A percentile compares a stretch with the other conserved stretches of the same genome.
Conservation (phyloP, 2,888 invertebrate genomes). For the Scaptomyza cyrtandrae region DNA sequence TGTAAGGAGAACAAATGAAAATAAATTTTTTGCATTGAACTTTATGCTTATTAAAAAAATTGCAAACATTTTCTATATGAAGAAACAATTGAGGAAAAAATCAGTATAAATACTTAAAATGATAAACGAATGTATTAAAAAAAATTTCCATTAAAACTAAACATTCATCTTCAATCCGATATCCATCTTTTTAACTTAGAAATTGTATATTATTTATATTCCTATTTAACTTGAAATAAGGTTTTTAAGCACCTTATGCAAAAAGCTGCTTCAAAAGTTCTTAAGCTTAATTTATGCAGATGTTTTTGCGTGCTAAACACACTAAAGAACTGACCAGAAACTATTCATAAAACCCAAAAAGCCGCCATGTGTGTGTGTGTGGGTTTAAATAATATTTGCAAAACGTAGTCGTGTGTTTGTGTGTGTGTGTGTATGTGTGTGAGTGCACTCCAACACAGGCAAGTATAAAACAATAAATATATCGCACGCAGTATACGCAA, state of each 20-base stretch:
- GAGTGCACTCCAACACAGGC: slow-evolving; percentile 14
- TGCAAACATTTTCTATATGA: not conserved
- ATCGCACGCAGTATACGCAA: not conserved
- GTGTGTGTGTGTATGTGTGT: slow-evolving; percentile 16
- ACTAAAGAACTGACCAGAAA: slow-evolving; percentile 1
- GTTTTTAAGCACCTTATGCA: slow-evolving; percentile 4
- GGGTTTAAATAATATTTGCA: slow-evolving; percentile 40
- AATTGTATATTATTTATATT: not conserved
- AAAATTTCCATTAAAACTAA: not conserved
- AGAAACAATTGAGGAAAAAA: not conserved
- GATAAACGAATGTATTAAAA: no score
- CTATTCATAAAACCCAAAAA: not conserved
- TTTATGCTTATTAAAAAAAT: not conserved
- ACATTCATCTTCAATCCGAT: not conserved
- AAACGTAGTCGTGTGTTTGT: slow-evolving; percentile 20
- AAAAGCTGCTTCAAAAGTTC: not conserved
- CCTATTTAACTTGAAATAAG: not conserved
- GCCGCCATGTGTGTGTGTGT: not conserved
- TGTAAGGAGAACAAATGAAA: slow-evolving; percentile 49
- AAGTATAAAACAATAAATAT: slow-evolving; percentile 18
- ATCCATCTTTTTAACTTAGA: no score
- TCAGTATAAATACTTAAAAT: no score
- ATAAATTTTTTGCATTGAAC: not conserved
- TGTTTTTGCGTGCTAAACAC: slow-evolving; percentile 1
- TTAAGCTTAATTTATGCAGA: slow-evolving; percentile 7